phyloP scores from a whole-genome alignment of 2,113 vertebrate species.

The Paramormyrops kingsleyae region DNA sequence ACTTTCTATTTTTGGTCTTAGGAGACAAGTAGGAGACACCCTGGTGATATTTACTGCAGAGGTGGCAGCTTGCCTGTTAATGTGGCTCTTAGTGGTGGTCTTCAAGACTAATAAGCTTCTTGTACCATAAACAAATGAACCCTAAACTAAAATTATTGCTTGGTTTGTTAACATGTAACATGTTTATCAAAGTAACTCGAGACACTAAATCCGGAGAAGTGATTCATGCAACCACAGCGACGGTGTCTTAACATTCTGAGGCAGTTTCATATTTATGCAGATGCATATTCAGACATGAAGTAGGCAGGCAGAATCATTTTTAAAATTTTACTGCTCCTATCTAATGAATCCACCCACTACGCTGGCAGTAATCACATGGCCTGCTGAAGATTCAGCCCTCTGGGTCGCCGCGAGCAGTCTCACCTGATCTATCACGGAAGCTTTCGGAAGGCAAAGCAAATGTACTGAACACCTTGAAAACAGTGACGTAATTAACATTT shows the following conservation, averaged over 20 bases:
- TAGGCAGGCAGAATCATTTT: not conserved
- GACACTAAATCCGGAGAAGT: not conserved
- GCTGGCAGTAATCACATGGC: not conserved
- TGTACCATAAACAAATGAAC: not conserved
- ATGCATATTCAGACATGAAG: not conserved
- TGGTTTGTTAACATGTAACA: not conserved
- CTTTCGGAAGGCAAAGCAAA: not conserved
- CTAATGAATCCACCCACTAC: not conserved
- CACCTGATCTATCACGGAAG: not conserved
- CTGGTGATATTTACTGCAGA: not conserved
- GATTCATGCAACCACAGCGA: not conserved
- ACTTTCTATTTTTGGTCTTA: not conserved
- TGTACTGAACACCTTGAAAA: not conserved
- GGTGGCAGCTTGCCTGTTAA: not conserved
- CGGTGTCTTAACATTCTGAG: not conserved
- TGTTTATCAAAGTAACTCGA: not conserved
- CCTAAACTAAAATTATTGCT: not conserved
- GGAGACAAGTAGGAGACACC: not conserved
- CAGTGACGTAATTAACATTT: not conserved
- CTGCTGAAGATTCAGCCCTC: not conserved
- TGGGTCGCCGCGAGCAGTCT: not conserved
- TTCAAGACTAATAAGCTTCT: not conserved
- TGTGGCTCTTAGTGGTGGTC: not conserved
- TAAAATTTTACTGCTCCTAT: not conserved
- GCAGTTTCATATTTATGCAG: not conserved